A percentile compares a stretch with the other conserved stretches of the same genome.
phyloP scores from a whole-genome alignment of 2,113 vertebrate genomes.

The Cavia porcellus region DNA sequence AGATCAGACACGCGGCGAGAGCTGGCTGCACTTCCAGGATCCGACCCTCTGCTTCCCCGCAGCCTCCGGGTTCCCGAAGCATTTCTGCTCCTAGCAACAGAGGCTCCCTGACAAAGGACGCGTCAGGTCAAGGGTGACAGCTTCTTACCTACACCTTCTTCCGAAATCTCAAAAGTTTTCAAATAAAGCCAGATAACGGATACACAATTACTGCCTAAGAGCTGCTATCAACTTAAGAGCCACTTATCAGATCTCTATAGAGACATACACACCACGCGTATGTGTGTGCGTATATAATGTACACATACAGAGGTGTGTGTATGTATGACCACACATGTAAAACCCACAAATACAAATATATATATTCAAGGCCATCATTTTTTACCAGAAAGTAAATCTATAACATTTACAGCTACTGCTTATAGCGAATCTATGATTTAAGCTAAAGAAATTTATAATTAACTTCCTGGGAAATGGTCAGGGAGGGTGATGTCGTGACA shows the following conservation, averaged over 20 bases:
- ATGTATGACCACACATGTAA: background rate
- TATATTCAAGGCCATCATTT: background rate
- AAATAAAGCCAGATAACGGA: conserved; percentile 7
- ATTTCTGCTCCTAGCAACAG: conserved; percentile 8
- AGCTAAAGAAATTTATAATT: conserved; percentile 39
- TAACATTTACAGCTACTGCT: background rate
- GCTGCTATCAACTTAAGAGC: background rate
- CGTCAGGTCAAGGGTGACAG: background rate
- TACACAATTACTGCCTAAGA: background rate
- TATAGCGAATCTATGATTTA: conserved; percentile 26
- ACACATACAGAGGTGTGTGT: background rate
- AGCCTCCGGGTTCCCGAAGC: background rate
- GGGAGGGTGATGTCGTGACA: background rate
- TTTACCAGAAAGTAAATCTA: background rate
- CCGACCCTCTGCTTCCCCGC: background rate
- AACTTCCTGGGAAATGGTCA: conserved; percentile 15
- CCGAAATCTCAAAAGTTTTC: conserved; percentile 44
- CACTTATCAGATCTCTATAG: background rate
- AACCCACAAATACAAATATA: background rate
- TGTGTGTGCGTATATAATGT: background rate
- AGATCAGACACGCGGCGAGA: background rate
- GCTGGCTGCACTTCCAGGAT: background rate
- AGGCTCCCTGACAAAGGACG: background rate
- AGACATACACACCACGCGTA: background rate
- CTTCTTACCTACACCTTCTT: conserved; percentile 29